Conservation (phyloP, 2,888 invertebrate species). For the Ochlodes sylvanus region DNA sequence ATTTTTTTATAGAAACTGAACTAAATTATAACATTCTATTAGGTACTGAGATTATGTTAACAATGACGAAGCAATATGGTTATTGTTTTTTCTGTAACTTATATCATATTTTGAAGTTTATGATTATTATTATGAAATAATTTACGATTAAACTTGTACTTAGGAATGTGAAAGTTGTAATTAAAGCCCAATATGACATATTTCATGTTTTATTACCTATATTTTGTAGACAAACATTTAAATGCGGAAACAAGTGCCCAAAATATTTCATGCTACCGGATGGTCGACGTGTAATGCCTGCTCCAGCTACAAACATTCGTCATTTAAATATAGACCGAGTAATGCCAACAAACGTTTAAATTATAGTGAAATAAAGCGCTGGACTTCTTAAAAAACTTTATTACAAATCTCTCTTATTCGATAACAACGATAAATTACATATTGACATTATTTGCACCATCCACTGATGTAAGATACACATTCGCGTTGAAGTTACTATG, state of each 20-base stretch:
- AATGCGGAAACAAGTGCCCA: conserved; percentile 6
- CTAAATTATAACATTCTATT: no score
- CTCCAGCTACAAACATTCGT: conserved; percentile 28
- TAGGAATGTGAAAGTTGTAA: no score
- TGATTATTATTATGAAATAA: no score
- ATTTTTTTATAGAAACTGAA: neutral
- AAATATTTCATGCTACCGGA: no score
- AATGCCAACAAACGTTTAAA: conserved; percentile 22
- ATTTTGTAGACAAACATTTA: no score
- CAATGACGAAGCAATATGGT: no score
- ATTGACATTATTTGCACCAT: conserved; percentile 59
- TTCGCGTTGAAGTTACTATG: conserved; percentile 51
- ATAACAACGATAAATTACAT: conserved; percentile 68
- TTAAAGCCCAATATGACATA: neutral
- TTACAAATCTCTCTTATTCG: conserved; percentile 73
- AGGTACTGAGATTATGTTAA: no score
- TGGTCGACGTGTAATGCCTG: neutral
- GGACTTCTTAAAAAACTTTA: conserved; percentile 61
- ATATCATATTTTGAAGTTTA: no score
- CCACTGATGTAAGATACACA: conserved; percentile 55
- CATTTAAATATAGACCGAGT: conserved; percentile 18
- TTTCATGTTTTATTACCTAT: neutral
- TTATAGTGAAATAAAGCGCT: conserved; percentile 32
- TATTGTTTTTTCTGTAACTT: no score
- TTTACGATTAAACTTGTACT: no score